Conservation (phyloP, 2,888 invertebrate genomes). For the Argyresthia goedartella region DNA sequence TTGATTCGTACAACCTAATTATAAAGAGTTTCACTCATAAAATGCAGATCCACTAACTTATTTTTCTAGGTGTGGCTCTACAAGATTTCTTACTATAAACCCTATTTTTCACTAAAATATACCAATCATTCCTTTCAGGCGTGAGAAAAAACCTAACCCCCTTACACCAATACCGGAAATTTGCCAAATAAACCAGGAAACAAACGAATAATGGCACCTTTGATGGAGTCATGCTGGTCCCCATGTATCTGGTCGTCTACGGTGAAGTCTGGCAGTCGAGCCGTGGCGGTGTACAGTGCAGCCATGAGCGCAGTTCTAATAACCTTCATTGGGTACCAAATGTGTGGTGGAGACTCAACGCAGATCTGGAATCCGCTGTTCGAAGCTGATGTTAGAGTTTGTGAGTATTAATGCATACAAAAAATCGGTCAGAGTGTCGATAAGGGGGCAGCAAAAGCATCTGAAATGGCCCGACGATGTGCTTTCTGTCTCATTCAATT, state of each 20-base stretch:
- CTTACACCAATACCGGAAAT: background rate
- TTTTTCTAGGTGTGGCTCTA: constrained; percentile 14
- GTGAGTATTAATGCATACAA: constrained; percentile 71
- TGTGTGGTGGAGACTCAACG: constrained; percentile 89
- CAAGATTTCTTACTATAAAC: background rate
- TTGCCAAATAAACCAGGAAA: background rate
- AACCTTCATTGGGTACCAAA: constrained; percentile 80
- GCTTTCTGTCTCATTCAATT: no score
- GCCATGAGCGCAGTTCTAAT: constrained; percentile 82
- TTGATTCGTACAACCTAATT: background rate
- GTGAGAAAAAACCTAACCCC: no score
- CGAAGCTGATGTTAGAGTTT: constrained; percentile 84
- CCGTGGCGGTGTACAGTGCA: constrained; percentile 84
- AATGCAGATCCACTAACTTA: background rate
- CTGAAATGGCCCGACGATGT: no score
- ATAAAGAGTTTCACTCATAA: background rate
- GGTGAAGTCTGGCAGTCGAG: constrained; percentile 81
- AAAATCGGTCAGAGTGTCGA: no score
- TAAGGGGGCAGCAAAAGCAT: no score
- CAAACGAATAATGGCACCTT: constrained; percentile 69
- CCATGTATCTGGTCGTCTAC: constrained; percentile 89
- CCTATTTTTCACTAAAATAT: background rate
- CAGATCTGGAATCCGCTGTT: constrained; percentile 91
- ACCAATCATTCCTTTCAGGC: background rate
- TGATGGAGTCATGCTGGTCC: constrained; percentile 85